phyloP scores from a whole-genome alignment of 2,888 invertebrate genomes.

The Agrilus biguttatus region DNA sequence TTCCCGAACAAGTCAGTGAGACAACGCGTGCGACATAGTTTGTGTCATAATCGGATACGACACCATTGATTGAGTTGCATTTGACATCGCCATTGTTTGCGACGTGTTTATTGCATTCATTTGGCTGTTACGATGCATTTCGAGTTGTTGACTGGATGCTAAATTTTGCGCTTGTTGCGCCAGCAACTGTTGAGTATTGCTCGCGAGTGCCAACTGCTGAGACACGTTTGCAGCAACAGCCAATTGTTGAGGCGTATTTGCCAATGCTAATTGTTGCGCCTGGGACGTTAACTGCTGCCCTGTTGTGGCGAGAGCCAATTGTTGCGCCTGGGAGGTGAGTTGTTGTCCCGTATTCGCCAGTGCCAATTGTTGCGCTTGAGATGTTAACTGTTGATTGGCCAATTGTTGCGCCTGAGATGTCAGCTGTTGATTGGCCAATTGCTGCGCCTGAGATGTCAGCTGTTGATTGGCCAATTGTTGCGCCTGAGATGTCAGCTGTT shows the following conservation, averaged over 20 bases:
- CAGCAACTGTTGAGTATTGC: conserved; percentile 20
- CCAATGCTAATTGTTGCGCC: conserved; percentile 15
- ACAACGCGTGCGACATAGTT: conserved; percentile 28
- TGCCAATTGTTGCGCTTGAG: conserved; percentile 19
- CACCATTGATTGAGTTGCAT: conserved; percentile 44
- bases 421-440: conserved; percentile 19
- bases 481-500: conserved; percentile 18
- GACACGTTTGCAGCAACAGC: conserved; percentile 19
- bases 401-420: conserved; percentile 16
- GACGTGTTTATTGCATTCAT: conserved; percentile 33
- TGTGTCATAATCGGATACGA: conserved; percentile 55
- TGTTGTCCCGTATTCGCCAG: conserved; percentile 10
- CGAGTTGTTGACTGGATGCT: conserved; percentile 22
- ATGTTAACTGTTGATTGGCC: conserved; percentile 17
- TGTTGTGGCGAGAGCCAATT: conserved; percentile 21
- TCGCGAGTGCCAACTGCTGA: conserved; percentile 23
- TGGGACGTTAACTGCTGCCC: conserved; percentile 11
- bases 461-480: conserved; percentile 20
- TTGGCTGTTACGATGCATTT: conserved; percentile 24
- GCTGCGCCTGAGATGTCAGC: conserved; percentile 12
- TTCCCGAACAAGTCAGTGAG: conserved; percentile 5
- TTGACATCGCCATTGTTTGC: conserved; percentile 42
- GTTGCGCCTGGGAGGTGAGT: conserved; percentile 17
- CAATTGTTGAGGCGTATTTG: conserved; percentile 15
- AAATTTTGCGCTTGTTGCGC: conserved; percentile 21